A percentile compares a stretch with the other conserved stretches of the same genome.
These are phyloP conservation scores for Neopipo cinnamomea DNA, from an alignment of 2,113 vertebrate genomes.

Conservation along the genomic window DNA sequence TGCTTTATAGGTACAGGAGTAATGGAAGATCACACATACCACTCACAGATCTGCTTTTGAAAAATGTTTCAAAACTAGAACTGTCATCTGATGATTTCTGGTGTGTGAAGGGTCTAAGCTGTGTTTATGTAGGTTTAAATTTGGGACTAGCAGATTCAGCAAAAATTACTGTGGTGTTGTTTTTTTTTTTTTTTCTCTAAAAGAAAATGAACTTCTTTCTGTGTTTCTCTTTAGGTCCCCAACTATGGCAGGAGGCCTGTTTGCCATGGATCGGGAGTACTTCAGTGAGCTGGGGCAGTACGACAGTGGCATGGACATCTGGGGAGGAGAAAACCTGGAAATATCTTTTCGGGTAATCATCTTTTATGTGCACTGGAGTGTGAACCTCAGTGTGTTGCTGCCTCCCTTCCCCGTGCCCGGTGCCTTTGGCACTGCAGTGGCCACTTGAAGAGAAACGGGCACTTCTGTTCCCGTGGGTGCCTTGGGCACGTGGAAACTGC, in stretches of 20 bases:
- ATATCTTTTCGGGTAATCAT: constrained; percentile 92
- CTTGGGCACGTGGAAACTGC: background rate
- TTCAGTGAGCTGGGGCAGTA: constrained; percentile 93
- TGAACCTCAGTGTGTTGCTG: background rate
- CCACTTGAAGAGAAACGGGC: background rate
- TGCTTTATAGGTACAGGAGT: background rate
- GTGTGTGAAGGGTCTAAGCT: background rate
- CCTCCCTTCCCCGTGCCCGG: background rate
- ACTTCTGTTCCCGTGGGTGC: background rate
- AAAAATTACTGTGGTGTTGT: background rate
- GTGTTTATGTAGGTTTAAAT: background rate
- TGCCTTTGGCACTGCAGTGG: background rate
- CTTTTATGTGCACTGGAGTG: background rate
- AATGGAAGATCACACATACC: background rate
- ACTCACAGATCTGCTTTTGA: background rate
- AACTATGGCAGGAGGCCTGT: constrained; percentile 97
- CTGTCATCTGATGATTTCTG: background rate
- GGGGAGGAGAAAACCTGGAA: constrained; percentile 97
- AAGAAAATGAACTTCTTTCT: background rate
- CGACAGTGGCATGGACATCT: constrained; percentile 97
- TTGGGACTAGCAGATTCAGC: background rate
- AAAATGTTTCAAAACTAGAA: background rate
- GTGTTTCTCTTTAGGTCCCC: constrained; percentile 81
- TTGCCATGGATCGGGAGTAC: constrained; percentile 93
- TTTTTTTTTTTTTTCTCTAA: too few relatives aligned